Base-by-base conservation (phyloP, 2,888 invertebrate genomes). In the Xanthia icteritia region DNA sequence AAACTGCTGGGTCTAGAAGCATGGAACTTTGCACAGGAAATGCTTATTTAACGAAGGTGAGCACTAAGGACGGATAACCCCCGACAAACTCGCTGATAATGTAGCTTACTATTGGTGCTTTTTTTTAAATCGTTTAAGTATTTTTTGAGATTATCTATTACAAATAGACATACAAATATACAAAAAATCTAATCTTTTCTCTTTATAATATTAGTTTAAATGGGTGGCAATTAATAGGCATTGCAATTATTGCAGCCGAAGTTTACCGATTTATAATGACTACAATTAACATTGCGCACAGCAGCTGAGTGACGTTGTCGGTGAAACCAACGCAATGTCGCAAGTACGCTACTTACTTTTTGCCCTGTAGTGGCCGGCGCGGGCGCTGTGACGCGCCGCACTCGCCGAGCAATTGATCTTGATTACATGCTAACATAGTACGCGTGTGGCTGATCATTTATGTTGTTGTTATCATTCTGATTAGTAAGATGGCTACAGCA, bases 291-390 rank as follows among this genome's bases (percentile, higher is more conserved):
- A 23, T 39, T 39, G 60, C 15, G 75, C 42, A 60, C 54, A 2
- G 13, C 27, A 27, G 11, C n/a, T 2, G n/a, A 8, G 1, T 27
- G 70, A 48, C 17, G 61, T 0, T 5, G 17, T 27, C 48, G 23
- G 54, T 74, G 74, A 39, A 76, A 48, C 23, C 9, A 56, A 17
- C n/a, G 6, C 20, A 23, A 74, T 76, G 74, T 36, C 45, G 73
- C 23, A 56, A 73, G 20, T 31, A 54, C 2, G 36, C 42, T 36
- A 39, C n/a, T 17, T 27, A 23, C 71, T 51, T 31, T 13, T 20
- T 72, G 27, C 17, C 48, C 20, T 23, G 45, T 31, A 58, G 2
- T 8, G 23, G 13, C 36, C 17, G 17, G 48, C 42, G 39, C 42
- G n/a, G 39, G 63, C 36, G 63, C 63, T 13, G 17, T 5, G 54